Conservation (phyloP, 2,113 vertebrate genomes). For the Cyanoramphus novaezelandiae region DNA sequence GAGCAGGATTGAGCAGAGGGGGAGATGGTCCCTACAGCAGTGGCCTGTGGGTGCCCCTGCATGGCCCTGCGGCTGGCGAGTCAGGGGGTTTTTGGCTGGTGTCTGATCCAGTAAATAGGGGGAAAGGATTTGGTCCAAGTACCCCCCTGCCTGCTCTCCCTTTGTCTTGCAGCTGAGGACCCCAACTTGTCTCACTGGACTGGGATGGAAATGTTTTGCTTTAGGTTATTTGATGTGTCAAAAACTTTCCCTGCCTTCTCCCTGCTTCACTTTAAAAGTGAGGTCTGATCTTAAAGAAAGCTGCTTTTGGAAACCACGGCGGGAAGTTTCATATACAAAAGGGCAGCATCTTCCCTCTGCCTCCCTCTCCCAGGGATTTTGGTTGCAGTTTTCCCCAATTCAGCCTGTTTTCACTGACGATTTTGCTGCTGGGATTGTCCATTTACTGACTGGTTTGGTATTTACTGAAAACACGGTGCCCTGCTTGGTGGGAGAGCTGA, state of each 20-base stretch:
- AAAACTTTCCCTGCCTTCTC: background rate
- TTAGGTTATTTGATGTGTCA: background rate
- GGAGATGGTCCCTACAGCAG: fast-evolving
- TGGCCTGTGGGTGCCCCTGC: background rate
- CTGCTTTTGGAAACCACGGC: background rate
- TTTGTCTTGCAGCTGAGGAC: background rate
- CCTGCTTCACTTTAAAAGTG: background rate
- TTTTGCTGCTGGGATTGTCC: background rate
- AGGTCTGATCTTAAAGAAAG: background rate
- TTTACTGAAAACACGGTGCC: background rate
- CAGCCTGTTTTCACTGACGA: background rate
- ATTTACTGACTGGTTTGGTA: background rate
- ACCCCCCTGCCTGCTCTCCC: background rate
- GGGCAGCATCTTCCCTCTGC: background rate
- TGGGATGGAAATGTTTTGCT: background rate
- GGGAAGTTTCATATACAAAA: background rate
- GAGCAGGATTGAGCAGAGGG: background rate
- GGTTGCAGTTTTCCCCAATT: background rate
- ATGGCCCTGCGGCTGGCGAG: background rate
- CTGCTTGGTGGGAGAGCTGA: background rate
- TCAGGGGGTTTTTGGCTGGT: background rate
- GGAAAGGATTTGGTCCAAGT: background rate
- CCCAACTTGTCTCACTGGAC: background rate
- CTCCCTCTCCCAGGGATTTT: background rate
- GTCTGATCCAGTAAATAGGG: background rate